Conservation (phyloP, 2,888 invertebrate species). For the Danaus chrysippus region DNA sequence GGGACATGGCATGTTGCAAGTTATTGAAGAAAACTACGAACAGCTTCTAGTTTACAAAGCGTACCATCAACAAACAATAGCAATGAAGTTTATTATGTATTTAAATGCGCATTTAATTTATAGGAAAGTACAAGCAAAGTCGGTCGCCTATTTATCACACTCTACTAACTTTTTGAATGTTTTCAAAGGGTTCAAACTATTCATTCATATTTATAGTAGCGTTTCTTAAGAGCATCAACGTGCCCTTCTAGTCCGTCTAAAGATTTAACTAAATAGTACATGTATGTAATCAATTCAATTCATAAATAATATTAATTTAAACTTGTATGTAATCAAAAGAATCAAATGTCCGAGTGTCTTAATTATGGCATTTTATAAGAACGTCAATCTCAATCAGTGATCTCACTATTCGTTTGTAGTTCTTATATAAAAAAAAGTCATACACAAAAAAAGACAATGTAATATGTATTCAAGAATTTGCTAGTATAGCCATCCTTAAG, state of each 20-base stretch:
- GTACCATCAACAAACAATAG: slow-evolving; percentile 11
- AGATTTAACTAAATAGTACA: slow-evolving; percentile 4
- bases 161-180: not conserved
- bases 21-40: slow-evolving; percentile 26
- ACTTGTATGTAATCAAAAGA: slow-evolving; percentile 19
- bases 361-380: slow-evolving; percentile 25
- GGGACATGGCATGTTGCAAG: slow-evolving; percentile 25
- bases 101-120: slow-evolving; percentile 5
- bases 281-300: too few relatives aligned
- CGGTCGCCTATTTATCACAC: not conserved
- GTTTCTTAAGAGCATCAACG: too few relatives aligned
- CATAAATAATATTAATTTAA: too few relatives aligned
- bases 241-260: not conserved
- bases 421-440: too few relatives aligned
- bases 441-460: slow-evolving; percentile 23
- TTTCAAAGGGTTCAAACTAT: too few relatives aligned
- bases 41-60: slow-evolving; percentile 15
- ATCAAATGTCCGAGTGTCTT: slow-evolving; percentile 27
- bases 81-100: slow-evolving; percentile 5
- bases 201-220: too few relatives aligned
- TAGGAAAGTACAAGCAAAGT: not conserved
- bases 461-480: slow-evolving; percentile 5
- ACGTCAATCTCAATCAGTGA: slow-evolving; percentile 29
- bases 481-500: not conserved
- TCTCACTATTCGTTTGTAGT: slow-evolving; percentile 18